These are phyloP conservation scores for cat (Felis catus) DNA, from an alignment of 2,113 vertebrate species.

Conservation along the genomic window F.catus_Fca126_mat1.0 CM031427.1:30336501-30337000, in stretches of 20 bases:
- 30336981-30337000: conserved; percentile 77
- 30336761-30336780: not conserved
- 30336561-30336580: not conserved
- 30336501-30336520: not conserved
- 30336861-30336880: not conserved
- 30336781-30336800: fast-evolving
- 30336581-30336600: not conserved
- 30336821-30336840: not conserved
- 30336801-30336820: not conserved
- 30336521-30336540: not conserved
- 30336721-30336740: not conserved
- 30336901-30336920: not conserved
- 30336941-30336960: conserved; percentile 61
- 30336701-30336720: not conserved
- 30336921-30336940: conserved; percentile 37
- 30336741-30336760: not conserved
- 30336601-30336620: not conserved
- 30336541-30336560: conserved; percentile 14
- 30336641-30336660: not conserved
- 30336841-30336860: conserved; percentile 6
- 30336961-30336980: conserved; percentile 58
- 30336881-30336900: not conserved
- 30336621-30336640: not conserved
- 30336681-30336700: conserved; percentile 5
- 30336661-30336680: not conserved